Evolutionary conservation across 2,797 vertebrate species (phyloP).

Genomic region (Lycodopsis pacificus): DNA sequence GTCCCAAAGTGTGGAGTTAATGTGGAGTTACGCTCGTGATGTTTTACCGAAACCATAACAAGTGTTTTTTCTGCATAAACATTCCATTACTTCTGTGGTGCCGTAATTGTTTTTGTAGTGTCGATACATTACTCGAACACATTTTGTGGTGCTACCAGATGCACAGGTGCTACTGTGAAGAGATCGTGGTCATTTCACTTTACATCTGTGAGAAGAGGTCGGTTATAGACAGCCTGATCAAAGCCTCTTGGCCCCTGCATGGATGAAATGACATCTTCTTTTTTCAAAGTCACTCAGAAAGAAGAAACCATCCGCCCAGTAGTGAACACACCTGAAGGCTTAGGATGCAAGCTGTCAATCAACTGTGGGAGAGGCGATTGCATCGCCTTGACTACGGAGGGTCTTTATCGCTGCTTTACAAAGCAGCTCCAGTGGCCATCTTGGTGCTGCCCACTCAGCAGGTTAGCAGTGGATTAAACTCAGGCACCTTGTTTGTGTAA

Average conservation of each 20-base stretch:
- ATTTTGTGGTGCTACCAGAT: neutral
- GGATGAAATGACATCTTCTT: neutral
- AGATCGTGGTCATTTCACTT: no score
- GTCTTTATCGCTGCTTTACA: constrained; percentile 52
- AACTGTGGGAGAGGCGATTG: constrained; percentile 5
- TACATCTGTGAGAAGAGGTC: no score
- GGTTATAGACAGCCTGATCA: neutral
- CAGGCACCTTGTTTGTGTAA: constrained; percentile 73
- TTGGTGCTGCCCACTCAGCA: constrained; percentile 49
- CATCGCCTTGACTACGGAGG: constrained; percentile 42
- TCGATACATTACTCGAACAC: no score
- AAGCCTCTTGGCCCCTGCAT: neutral
- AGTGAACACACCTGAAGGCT: neutral
- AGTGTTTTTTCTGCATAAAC: no score
- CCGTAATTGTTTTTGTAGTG: no score
- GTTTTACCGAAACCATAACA: no score
- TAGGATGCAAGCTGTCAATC: constrained; percentile 31
- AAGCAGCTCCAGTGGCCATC: constrained; percentile 19
- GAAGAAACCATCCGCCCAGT: neutral
- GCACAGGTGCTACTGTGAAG: neutral
- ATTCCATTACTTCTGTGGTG: no score
- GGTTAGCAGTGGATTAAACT: constrained; percentile 76
- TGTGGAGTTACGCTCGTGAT: no score
- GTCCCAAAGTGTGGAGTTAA: no score
- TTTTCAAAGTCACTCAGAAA: neutral